These are phyloP conservation scores for Pherbina coryleti DNA, from an alignment of 2,888 invertebrate genomes.

Conservation along the genomic window DNA sequence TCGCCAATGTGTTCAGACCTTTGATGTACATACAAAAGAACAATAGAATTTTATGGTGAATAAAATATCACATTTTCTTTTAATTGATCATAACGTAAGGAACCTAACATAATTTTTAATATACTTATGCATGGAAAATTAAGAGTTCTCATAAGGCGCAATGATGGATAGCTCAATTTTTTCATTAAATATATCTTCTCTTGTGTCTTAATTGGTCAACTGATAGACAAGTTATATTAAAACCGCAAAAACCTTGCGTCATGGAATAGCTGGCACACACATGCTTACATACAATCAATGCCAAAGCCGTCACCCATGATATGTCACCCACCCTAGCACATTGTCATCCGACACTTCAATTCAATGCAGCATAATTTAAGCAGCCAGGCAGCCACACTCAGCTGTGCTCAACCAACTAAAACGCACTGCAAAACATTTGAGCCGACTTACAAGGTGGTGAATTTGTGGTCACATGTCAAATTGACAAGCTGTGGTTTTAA, in stretches of 20 bases:
- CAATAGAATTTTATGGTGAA: no score
- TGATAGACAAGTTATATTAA: not conserved
- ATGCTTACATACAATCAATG: not conserved
- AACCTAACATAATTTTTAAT: no score
- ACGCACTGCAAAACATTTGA: not conserved
- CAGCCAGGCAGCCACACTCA: not conserved
- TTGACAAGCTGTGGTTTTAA: not conserved
- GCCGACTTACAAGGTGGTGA: constrained; percentile 13
- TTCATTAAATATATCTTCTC: no score
- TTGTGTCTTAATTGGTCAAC: no score
- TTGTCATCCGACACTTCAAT: constrained; percentile 2
- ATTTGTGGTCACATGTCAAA: constrained; percentile 13
- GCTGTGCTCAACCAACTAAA: not conserved
- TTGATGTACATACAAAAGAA: no score
- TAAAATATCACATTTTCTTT: no score
- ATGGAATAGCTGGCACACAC: not conserved
- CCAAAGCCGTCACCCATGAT: not conserved
- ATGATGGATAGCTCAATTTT: no score
- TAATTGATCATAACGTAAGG: no score
- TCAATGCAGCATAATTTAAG: constrained; percentile 1
- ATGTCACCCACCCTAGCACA: not conserved
- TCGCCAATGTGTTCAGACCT: no score
- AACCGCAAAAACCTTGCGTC: constrained; percentile 17
- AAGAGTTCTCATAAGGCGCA: no score
- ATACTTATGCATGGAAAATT: no score